Evolutionary conservation across 2,797 vertebrate species (phyloP).

Genomic region (Sebastes itinus): DNA sequence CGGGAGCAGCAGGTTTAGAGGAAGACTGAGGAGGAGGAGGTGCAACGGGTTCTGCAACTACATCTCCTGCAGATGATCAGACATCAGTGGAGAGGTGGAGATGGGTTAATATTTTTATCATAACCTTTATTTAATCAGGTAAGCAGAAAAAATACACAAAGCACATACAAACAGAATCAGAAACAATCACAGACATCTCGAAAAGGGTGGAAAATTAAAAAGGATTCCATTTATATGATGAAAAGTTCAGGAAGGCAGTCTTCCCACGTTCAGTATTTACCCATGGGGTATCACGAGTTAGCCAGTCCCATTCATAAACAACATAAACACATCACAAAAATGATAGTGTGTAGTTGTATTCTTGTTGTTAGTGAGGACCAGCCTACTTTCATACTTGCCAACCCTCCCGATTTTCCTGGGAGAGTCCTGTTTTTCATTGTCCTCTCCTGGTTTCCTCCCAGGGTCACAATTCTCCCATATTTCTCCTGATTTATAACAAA

Average conservation of each 20-base stretch:
- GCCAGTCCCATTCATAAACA: not conserved
- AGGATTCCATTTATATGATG: not conserved
- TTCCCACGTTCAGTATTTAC: not conserved
- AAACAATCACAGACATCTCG: not conserved
- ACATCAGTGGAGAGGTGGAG: not conserved
- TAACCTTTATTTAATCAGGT: not conserved
- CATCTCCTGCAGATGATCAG: conserved; percentile 58
- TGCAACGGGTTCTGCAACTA: conserved; percentile 37
- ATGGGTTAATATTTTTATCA: not conserved
- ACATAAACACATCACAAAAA: not conserved
- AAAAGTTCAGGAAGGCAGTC: not conserved
- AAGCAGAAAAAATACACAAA: not conserved
- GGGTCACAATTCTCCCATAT: too few relatives aligned
- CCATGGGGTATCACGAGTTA: not conserved
- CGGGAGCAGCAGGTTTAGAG: conserved; percentile 47
- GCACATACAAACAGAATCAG: not conserved
- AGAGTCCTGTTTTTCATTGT: too few relatives aligned
- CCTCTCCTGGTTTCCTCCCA: too few relatives aligned
- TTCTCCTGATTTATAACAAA: too few relatives aligned
- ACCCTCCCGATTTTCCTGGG: too few relatives aligned
- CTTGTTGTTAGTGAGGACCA: not conserved
- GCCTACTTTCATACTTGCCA: not conserved
- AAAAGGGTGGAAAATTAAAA: not conserved
- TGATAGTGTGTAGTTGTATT: not conserved
- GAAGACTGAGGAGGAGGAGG: conserved; percentile 62